Evolutionary conservation across 2,888 invertebrate genomes (phyloP).

Genomic region (Phorcus lineatus): DNA sequence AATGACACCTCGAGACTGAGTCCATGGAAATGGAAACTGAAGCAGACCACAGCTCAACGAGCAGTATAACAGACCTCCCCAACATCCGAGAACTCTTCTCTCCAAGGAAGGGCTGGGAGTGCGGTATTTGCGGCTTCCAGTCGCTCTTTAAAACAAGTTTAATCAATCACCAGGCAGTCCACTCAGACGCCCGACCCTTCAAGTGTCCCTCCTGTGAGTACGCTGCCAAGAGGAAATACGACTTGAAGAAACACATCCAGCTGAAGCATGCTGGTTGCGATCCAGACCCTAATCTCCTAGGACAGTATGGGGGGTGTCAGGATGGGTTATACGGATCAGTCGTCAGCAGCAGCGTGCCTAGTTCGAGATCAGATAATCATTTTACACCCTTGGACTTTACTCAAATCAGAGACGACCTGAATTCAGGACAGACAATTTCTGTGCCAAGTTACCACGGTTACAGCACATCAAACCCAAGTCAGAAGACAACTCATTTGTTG

Average conservation of each 20-base stretch:
- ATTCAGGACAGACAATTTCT: too few relatives aligned
- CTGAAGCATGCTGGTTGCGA: slow-evolving; percentile 27
- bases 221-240: slow-evolving; percentile 49
- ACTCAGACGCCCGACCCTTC: slow-evolving; percentile 46
- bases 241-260: slow-evolving; percentile 47
- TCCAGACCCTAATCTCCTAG: too few relatives aligned
- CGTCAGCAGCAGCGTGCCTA: too few relatives aligned
- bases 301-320: too few relatives aligned
- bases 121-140: slow-evolving; percentile 43
- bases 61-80: neutral
- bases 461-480: too few relatives aligned
- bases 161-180: slow-evolving; percentile 47
- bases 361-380: too few relatives aligned
- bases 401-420: too few relatives aligned
- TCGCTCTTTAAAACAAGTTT: slow-evolving; percentile 44
- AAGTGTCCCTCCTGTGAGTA: slow-evolving; percentile 46
- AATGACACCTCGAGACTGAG: too few relatives aligned
- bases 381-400: too few relatives aligned
- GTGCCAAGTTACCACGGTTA: too few relatives aligned
- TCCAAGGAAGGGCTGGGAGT: slow-evolving; percentile 16
- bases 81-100: neutral
- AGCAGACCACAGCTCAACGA: neutral
- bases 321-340: too few relatives aligned
- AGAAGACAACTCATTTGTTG: too few relatives aligned
- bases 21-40: neutral